A percentile compares a stretch with the other conserved stretches of the same genome.
phyloP scores from a whole-genome alignment of 2,888 invertebrate species.

The Empis stercorea region DNA sequence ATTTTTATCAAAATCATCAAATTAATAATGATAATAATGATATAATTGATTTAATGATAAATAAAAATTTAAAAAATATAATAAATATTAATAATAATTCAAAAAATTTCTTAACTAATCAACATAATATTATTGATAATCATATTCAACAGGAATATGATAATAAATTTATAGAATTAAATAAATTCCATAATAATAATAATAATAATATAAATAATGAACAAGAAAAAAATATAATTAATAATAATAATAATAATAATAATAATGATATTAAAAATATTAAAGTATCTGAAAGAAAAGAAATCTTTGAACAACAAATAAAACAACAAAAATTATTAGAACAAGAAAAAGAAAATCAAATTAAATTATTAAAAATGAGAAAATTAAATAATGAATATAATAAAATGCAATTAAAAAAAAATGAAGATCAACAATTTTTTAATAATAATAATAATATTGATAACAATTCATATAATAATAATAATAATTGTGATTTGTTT shows the following conservation, averaged over 20 bases:
- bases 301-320: background rate
- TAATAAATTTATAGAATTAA: background rate
- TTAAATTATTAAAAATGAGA: background rate
- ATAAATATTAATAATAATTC: background rate
- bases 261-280: background rate
- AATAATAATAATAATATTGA: background rate
- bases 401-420: background rate
- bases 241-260: background rate
- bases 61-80: background rate
- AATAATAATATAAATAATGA: background rate
- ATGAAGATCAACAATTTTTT: background rate
- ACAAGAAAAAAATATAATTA: background rate
- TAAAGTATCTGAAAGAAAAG: background rate
- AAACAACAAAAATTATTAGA: background rate
- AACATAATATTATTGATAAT: too few relatives aligned
- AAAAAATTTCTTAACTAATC: background rate
- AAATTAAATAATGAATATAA: background rate
- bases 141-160: background rate
- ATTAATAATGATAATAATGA: too few relatives aligned
- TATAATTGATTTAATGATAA: background rate
- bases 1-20: background rate
- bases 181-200: background rate
- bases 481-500: too few relatives aligned
- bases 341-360: background rate
- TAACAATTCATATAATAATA: background rate